Evolutionary conservation across 2,888 invertebrate genomes (phyloP), one percentile per base, ranked within the genome.

Genomic region (Euspilapteryx auroguttella): DNA sequence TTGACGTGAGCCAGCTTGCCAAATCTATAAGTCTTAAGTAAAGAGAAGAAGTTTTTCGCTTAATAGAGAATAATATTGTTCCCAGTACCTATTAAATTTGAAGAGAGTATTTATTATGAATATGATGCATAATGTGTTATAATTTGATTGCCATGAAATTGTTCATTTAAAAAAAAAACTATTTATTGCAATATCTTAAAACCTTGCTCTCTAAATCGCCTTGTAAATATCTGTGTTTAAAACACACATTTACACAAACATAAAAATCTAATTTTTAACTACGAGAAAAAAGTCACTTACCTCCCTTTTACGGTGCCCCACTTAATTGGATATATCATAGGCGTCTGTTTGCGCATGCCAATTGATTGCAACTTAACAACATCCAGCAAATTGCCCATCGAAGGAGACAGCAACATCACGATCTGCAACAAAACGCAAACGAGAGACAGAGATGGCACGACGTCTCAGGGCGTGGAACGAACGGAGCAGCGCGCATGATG

Each of bases 301-400:
- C 23, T 22, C 49, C 35, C 44, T 56, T 37, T 54, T 9, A 42
- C 21, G 37, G 40, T 41, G 38, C 37, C 37, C 50, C 39, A 57
- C 61, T 66, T 76, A 76, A 76, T 76, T 73, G 75, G 75, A 75
- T 76, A 71, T 75, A 75, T 76, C 75, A 76, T 75, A 76, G 69
- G 68, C 66, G 71, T 75, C 66, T 76, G 75, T 76, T 76, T 75
- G 75, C 73, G 69, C 75, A 68, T 65, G 71, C 55, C 75, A 76
- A 77, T 77, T 76, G 76, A 77, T 76, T 76, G 76, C 75, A 64
- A 65, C 64, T 68, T 73, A 71, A 73, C 73, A 68, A 68, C 69
- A 61, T 59, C 57, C 65, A 58, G 68, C 66, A 69, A 68, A 73
- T 73, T 73, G 71, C 62, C 43, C 52, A 36, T 32, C 23, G 54